Evolutionary conservation across 2,888 invertebrate genomes (phyloP), one percentile per base, ranked within the genome.

Genomic region (Tridacna gigas): DNA sequence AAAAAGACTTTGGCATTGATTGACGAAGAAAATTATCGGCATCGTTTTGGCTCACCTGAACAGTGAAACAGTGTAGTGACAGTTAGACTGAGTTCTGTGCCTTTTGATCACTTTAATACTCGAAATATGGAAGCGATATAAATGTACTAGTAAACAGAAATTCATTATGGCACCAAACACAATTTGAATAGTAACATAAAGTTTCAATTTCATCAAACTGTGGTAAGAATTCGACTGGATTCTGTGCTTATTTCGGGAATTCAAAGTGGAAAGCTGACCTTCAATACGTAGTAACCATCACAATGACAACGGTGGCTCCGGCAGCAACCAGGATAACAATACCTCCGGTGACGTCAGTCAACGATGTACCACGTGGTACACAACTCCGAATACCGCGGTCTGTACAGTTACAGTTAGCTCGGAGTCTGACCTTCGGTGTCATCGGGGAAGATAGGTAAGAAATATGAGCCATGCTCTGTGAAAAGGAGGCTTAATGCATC

Each of bases 391-490:
- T 82, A 28, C 82, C 84, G 9, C 45, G 84, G 13, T 79, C 84
- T 28, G 47, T 77, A 12, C 84, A 85, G 28, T 60, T 85, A 18
- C 65, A 77, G 22, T 65, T 85, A 12, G 82, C 84, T 3, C 20
- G 84, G 51, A 85, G 86, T 73, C 28, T 83, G n/a, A 86, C 86
- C 0, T 86, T 86, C 66, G 86, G 86, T 9, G 80, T 86, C 15
- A 71, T 86, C 20, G 86, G 86, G 60, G 86, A 86, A 47, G 80
- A 86, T 61, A 86, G 78, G 86, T 86, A 77, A 65, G 48, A 20
- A 15, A 37, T 37, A 37, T 37, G n/a, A n/a, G n/a, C n/a, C n/a
- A n/a, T n/a, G n/a, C n/a, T n/a, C n/a, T n/a, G n/a, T n/a, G n/a
- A n/a, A n/a, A n/a, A n/a, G n/a, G n/a, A n/a, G n/a, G n/a, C n/a